Evolutionary conservation across 2,888 invertebrate species (phyloP), one percentile per base, ranked within the genome.

Genomic region (Brachyopa scutellaris): DNA sequence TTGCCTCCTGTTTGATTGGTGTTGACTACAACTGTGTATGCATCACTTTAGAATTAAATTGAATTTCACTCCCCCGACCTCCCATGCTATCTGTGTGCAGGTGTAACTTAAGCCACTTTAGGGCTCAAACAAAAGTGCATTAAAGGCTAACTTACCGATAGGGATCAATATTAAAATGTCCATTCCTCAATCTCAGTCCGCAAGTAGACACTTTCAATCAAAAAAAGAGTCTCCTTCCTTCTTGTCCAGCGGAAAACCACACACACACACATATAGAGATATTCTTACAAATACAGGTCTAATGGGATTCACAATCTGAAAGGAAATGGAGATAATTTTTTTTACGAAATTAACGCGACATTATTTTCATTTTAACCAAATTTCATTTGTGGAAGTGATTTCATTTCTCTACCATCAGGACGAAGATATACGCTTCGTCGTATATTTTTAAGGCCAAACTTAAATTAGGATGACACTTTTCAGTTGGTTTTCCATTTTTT

Each of bases 341-440:
- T 59, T 23, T 11, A n/a, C n/a, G 19, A 59, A 59, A 70, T 70
- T 70, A 61, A 40, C 21, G 13, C 13, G 40, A 51, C 70, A 42
- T 61, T 61, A 70, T 61, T 51, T 61, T 61, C 31, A 70, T 61
- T 70, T 61, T 40, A 70, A 49, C 21, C 40, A 70, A 61, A 70
- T 70, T 70, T 61, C 59, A 61, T 51, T 61, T 51, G 40, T 38
- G 38, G 47, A 49, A 69, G 57, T 59, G 57, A 69, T 49, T 69
- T 69, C 40, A 49, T 23, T 31, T 31, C 17, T 11, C 9, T n/a
- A n/a, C n/a, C n/a, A n/a, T 21, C 9, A 36, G 36, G 31, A 33
- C 6, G 9, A 31, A 23, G 31, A 31, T 59, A n/a, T n/a, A n/a
- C n/a, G n/a, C n/a, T n/a, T n/a, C n/a, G n/a, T n/a, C n/a, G n/a